Base-by-base conservation (phyloP, 2,888 invertebrate genomes). In the Ormyrus nitidulus region DNA sequence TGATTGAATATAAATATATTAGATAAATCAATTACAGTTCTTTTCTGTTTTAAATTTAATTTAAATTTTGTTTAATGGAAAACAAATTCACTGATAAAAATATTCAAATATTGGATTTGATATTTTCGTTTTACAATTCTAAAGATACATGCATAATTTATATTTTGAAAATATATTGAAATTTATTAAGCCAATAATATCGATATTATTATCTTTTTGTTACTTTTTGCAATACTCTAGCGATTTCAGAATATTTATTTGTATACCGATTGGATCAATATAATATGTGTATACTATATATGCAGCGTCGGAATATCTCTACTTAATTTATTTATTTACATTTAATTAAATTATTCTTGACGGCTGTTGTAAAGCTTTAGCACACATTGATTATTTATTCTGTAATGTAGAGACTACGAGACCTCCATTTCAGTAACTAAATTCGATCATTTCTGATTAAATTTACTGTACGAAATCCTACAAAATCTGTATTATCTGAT, bases 281-380 rank as follows among this genome's bases (percentile, higher is more conserved):
- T 59, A 48, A 70, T 34, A 34, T 34, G 4, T 34, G 34, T 3
- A 59, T 49, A 70, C 49, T 59, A 70, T 49, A 70, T 49, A 6
- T 49, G 48, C 66, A 46, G 46, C 9, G 19, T 5, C 68, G 10
- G 48, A n/a, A 19, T 8, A 69, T 69, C 13, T 13, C 5, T 44
- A 46, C 49, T 49, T 49, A 70, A 70, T 70, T 70, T 48, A 70
- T 59, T 70, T 59, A 70, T 58, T 59, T 59, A 59, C 19, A 8
- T 70, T 59, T 56, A 49, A 70, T 70, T 70, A 58, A 58, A 70
- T 59, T 59, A 70, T 59, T 70, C 58, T 49, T 59, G 58, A 70
- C 49, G 49, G 48, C 49, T 59, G 59, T 19, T 70, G 70, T 59
- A 59, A 48, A 58, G 58, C 49, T 48, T 19, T 58, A 49, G 19